These are phyloP conservation scores for Myathropa florea DNA, from an alignment of 2,888 invertebrate species.

Conservation along the genomic window DNA sequence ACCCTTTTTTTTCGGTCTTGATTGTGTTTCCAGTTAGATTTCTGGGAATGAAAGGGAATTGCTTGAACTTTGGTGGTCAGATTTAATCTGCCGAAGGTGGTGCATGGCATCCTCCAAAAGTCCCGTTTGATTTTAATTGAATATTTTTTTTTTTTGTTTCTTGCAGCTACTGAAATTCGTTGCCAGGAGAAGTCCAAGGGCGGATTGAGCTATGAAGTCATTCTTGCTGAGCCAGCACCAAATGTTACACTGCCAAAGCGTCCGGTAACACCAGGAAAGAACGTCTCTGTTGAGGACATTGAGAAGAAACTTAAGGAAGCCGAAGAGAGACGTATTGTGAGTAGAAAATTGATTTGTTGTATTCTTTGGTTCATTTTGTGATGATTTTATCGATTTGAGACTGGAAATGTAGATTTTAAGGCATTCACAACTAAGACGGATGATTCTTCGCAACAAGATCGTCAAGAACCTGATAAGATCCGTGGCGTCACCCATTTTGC, in stretches of 20 bases:
- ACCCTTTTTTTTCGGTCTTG: no score
- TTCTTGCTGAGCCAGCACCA: constrained; percentile 89
- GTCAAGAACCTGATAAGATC: no score
- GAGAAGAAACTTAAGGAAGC: constrained; percentile 96
- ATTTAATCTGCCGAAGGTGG: no score
- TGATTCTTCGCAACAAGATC: no score
- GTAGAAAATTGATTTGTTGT: constrained; percentile 74
- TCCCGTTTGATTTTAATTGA: background rate
- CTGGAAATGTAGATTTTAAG: no score
- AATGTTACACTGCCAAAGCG: constrained; percentile 86
- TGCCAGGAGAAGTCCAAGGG: constrained; percentile 96
- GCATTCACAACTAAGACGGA: no score
- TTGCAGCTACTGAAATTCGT: constrained; percentile 91
- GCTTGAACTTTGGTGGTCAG: no score
- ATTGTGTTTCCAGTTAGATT: no score
- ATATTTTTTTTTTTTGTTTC: background rate
- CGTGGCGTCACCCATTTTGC: no score
- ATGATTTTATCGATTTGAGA: background rate
- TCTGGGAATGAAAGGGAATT: no score
- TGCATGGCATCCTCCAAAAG: no score
- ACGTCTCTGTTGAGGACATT: constrained; percentile 92
- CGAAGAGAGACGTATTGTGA: constrained; percentile 94
- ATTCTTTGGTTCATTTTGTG: no score
- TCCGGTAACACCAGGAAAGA: constrained; percentile 84
- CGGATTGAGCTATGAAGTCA: constrained; percentile 94